A percentile compares a stretch with the other conserved stretches of the same genome.
Conservation (phyloP, 2,888 invertebrate species). For the Sphaerophoria taeniata region DNA sequence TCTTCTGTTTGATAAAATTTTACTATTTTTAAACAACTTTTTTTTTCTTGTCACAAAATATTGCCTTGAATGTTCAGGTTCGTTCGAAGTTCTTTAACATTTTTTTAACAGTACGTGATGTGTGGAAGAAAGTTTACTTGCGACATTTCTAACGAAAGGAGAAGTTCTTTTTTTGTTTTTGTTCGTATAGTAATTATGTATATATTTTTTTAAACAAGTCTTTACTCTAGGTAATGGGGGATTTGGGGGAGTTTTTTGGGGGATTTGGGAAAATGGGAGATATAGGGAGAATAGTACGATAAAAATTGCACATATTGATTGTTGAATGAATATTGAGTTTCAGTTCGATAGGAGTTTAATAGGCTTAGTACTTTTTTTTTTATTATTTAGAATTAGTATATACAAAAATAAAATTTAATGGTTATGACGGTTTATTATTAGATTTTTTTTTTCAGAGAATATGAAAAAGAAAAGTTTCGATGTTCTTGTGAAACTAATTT, state of each 20-base stretch:
- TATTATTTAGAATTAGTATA: constrained; percentile 9
- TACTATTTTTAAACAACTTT: constrained; percentile 63
- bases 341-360: constrained; percentile 70
- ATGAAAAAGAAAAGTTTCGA: no score
- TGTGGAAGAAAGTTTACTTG: constrained; percentile 66
- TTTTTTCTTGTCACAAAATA: constrained; percentile 68
- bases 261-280: constrained; percentile 46
- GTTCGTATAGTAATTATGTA: constrained; percentile 28
- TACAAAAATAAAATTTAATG: constrained; percentile 32
- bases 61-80: constrained; percentile 52
- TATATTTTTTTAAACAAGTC: constrained; percentile 60
- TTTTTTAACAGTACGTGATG: constrained; percentile 69
- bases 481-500: no score
- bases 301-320: constrained; percentile 74
- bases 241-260: neutral
- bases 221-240: constrained; percentile 72
- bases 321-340: constrained; percentile 72
- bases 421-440: no score
- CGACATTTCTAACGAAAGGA: constrained; percentile 64
- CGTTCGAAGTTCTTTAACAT: constrained; percentile 9
- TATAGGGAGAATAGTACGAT: constrained; percentile 60
- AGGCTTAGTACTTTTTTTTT: constrained; percentile 48
- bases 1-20: constrained; percentile 74
- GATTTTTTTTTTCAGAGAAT: no score
- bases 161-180: constrained; percentile 47